Evolutionary conservation across 2,888 invertebrate genomes (phyloP).

Genomic region (Geophilus truncorum): DNA sequence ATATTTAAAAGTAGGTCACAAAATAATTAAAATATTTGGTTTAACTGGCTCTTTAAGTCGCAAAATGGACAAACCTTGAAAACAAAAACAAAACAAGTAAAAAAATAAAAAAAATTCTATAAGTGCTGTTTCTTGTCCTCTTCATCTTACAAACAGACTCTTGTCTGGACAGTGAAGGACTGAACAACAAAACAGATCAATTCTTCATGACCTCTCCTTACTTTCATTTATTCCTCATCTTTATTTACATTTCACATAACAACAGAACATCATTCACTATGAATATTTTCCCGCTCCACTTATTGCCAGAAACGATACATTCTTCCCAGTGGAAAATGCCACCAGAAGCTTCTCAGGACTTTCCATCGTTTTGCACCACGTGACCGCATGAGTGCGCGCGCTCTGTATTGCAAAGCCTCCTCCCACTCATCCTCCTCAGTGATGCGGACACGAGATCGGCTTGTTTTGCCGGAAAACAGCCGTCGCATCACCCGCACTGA

Average conservation of each 20-base stretch:
- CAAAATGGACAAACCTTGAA: background rate
- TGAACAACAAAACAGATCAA: slow-evolving; percentile 1
- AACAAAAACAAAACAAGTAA: background rate
- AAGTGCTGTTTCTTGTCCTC: background rate
- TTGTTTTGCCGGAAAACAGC: slow-evolving; percentile 2
- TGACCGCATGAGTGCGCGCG: slow-evolving; percentile 10
- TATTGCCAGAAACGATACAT: background rate
- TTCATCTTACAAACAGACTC: background rate
- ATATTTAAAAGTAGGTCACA: no score
- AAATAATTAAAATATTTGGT: no score
- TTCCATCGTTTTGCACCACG: background rate
- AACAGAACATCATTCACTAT: background rate
- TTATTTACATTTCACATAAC: background rate
- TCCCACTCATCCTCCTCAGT: slow-evolving; percentile 4
- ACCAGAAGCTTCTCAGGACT: background rate
- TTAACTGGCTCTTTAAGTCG: background rate
- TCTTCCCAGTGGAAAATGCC: background rate
- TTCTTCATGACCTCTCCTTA: background rate
- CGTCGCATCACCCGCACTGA: background rate
- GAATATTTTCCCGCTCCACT: background rate
- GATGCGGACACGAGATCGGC: slow-evolving; percentile 4
- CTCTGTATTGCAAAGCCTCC: slow-evolving; percentile 2
- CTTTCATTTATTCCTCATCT: background rate
- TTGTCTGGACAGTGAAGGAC: background rate
- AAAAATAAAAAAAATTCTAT: background rate